Base-by-base conservation (phyloP, 1,140 invertebrate species). In the Cataglyphis hispanica region DNA sequence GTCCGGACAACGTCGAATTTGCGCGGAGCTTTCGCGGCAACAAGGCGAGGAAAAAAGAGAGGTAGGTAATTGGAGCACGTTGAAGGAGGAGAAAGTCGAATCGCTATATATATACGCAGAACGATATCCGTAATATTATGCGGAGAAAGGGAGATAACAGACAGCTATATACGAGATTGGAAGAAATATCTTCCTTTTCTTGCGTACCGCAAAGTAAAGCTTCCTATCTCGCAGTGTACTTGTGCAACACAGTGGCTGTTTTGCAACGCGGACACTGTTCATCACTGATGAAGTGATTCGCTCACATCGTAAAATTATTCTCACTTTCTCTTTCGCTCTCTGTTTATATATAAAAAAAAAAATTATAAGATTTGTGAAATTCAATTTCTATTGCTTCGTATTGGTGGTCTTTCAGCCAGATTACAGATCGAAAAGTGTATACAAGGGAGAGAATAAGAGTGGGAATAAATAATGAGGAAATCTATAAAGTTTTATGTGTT, bases 91-190 rank as follows among this genome's bases (percentile, higher is more conserved):
- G 87, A 89, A 76, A 89, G 80, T 72, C 80, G 67, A 89, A 60
- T 89, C 86, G 25, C 80, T 84, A 10, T 50, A 46, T 11, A 60
- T 13, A 50, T 50, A 69, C 78, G 77, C 60, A 83, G 40, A 78
- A 87, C 76, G 87, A 89, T 89, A 89, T 83, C 69, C 84, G 83
- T 87, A 89, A 89, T 89, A 89, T 89, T 87, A 83, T 66, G 86
- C 86, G 78, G 53, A 87, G 86, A 25, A 46, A 46, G 85, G 69
- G 81, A 89, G 86, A 89, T 89, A 89, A 89, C 86, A 76, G 87
- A 61, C 67, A 43, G 85, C 61, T 80, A 31, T 31, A 31, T 31
- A 85, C 87, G 86, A 87, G 86, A 43, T 34, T 27, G 67, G 72
- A 60, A 87, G 72, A 85, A 81, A 80, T 89, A 89, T 85, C 76